These are phyloP conservation scores for Mus pahari DNA, from an alignment of 2,113 vertebrate species.

Conservation along the genomic window DNA sequence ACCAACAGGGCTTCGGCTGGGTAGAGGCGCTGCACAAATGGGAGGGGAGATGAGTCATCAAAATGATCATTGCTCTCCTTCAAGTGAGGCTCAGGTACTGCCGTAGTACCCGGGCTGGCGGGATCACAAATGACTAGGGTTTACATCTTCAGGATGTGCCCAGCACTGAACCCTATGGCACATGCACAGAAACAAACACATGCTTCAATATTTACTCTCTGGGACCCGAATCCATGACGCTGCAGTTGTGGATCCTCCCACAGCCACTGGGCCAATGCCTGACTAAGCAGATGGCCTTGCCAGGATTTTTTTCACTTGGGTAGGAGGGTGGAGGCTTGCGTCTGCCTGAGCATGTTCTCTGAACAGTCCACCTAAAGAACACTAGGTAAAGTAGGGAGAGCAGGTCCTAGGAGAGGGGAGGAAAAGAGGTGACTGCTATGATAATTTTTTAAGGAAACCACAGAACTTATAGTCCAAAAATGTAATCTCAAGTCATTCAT, in stretches of 20 bases:
- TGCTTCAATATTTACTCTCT: slow-evolving; percentile 83
- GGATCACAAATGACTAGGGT: slow-evolving; percentile 66
- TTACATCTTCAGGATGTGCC: slow-evolving; percentile 78
- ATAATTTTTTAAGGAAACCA: not conserved
- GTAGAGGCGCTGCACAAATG: not conserved
- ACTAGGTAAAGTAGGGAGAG: not conserved
- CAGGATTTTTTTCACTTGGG: slow-evolving; percentile 75
- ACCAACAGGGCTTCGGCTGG: not conserved
- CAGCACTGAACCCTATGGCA: slow-evolving; percentile 75
- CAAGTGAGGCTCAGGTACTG: slow-evolving; percentile 59
- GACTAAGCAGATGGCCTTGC: slow-evolving; percentile 80
- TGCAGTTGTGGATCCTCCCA: slow-evolving; percentile 82
- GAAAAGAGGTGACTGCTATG: not conserved
- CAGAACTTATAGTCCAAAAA: slow-evolving; percentile 16
- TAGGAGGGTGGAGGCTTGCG: slow-evolving; percentile 76
- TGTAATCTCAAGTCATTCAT: slow-evolving; percentile 30
- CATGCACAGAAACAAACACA: slow-evolving; percentile 83
- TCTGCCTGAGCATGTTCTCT: slow-evolving; percentile 57
- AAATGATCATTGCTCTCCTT: slow-evolving; percentile 50
- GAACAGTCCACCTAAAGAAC: slow-evolving; percentile 37
- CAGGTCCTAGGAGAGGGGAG: not conserved
- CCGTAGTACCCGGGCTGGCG: slow-evolving; percentile 26
- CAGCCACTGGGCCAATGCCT: slow-evolving; percentile 80
- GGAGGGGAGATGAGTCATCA: not conserved
- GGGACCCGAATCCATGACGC: slow-evolving; percentile 70